Evolutionary conservation across 2,888 invertebrate species (phyloP).

Genomic region (Perdita meconis): DNA sequence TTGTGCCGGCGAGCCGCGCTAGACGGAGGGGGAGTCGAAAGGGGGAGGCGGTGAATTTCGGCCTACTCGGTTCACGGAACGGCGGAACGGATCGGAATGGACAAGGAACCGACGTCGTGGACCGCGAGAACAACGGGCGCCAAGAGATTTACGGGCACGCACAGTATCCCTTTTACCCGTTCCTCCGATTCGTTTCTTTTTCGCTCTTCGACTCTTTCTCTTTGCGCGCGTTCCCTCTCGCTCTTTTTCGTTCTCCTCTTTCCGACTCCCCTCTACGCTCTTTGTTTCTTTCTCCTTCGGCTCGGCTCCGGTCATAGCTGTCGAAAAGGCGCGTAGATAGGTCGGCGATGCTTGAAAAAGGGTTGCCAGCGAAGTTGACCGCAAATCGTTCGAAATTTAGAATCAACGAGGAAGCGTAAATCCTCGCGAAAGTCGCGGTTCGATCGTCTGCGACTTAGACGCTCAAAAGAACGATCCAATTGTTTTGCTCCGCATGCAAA

Average conservation of each 20-base stretch:
- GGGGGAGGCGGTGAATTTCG: constrained; percentile 66
- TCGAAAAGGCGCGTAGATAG: constrained; percentile 7
- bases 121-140: constrained; percentile 70
- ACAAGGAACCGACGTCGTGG: constrained; percentile 64
- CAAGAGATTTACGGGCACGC: constrained; percentile 80
- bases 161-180: constrained; percentile 73
- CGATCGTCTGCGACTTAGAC: constrained; percentile 11
- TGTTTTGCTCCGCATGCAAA: constrained; percentile 25
- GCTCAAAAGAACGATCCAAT: constrained; percentile 27
- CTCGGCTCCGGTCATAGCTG: constrained; percentile 36
- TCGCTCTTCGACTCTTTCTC: constrained; percentile 39
- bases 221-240: constrained; percentile 17
- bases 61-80: constrained; percentile 67
- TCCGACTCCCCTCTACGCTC: neutral
- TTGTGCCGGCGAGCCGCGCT: constrained; percentile 43
- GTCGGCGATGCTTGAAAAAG: constrained; percentile 23
- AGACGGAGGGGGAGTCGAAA: constrained; percentile 31
- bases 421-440: neutral
- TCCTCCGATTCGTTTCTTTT: constrained; percentile 49
- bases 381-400: constrained; percentile 2
- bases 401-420: neutral
- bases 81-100: constrained; percentile 70
- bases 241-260: neutral
- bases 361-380: constrained; percentile 29
- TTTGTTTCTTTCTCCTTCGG: constrained; percentile 14